Percentiles rank a stretch among this genome's conserved stretches.
These are phyloP conservation scores for Brachionus rotundiformis DNA, from an alignment of 1,140 invertebrate species.

Conservation along the genomic window DNA sequence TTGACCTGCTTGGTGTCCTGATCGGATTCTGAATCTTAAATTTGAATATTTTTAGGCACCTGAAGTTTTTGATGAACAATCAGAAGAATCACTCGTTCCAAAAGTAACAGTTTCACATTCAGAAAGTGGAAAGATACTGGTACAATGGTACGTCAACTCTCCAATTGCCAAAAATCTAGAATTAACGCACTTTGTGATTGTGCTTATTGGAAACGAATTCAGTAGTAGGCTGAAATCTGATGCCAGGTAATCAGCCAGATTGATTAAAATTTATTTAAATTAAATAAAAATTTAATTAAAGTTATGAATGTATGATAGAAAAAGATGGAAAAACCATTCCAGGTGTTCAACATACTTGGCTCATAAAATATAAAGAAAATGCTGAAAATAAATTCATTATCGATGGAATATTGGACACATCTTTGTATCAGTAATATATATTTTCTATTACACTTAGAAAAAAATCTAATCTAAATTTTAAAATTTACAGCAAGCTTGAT, in stretches of 20 bases:
- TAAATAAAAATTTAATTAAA: constrained; percentile 53
- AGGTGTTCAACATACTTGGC: constrained; percentile 63
- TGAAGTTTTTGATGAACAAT: constrained; percentile 22
- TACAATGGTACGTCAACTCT: constrained; percentile 23
- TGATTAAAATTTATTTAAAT: neutral
- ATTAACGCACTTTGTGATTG: constrained; percentile 59
- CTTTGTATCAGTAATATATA: constrained; percentile 58
- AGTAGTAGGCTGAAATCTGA: constrained; percentile 59
- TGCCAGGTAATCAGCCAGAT: constrained; percentile 60
- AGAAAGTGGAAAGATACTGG: neutral
- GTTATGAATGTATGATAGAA: constrained; percentile 62
- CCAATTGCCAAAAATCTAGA: neutral
- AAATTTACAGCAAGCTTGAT: too few relatives aligned
- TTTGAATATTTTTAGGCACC: constrained; percentile 2
- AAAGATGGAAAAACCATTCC: constrained; percentile 58
- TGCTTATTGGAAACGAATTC: constrained; percentile 61
- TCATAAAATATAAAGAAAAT: constrained; percentile 54
- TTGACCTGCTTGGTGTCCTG: neutral
- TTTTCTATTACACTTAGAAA: neutral
- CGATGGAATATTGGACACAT: constrained; percentile 58
- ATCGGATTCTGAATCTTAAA: neutral
- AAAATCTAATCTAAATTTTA: neutral
- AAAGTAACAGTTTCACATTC: constrained; percentile 28
- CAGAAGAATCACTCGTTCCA: neutral
- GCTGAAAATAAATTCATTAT: constrained; percentile 57